Evolutionary conservation across 2,113 vertebrate genomes (phyloP).

Genomic region (Pelobates fuscus): DNA sequence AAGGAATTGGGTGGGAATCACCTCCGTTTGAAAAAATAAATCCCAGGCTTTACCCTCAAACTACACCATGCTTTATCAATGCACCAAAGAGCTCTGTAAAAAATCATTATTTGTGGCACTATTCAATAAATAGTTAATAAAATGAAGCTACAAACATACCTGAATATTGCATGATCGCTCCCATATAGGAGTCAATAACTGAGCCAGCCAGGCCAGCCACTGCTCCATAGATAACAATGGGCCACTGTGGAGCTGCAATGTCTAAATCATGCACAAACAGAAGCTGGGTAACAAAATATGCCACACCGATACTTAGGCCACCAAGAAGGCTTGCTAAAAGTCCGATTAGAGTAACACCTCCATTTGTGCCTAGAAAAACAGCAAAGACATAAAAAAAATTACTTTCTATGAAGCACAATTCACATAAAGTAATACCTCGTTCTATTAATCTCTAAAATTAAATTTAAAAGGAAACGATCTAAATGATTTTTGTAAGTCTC

Average conservation of each 20-base stretch:
- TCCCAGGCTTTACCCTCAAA: too few species aligned
- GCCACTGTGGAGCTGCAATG: conserved; percentile 88
- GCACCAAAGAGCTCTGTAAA: too few species aligned
- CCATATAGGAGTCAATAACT: conserved; percentile 90
- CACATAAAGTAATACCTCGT: too few species aligned
- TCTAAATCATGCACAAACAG: conserved; percentile 81
- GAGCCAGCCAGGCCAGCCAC: conserved; percentile 88
- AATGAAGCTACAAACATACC: conserved; percentile 65
- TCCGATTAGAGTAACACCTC: conserved; percentile 84
- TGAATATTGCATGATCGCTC: conserved; percentile 92
- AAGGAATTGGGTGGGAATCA: too few species aligned
- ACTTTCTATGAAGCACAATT: too few species aligned
- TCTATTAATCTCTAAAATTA: too few species aligned
- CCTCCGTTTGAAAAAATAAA: too few species aligned
- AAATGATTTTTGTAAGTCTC: too few species aligned
- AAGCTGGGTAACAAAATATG: conserved; percentile 84
- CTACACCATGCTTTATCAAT: too few species aligned
- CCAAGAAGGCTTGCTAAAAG: conserved; percentile 85
- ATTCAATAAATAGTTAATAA: too few species aligned
- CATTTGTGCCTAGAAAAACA: conserved; percentile 91
- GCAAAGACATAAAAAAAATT: neutral
- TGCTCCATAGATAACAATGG: conserved; percentile 81
- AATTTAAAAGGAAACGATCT: too few species aligned
- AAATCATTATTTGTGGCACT: too few species aligned
- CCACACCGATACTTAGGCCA: conserved; percentile 77